A percentile compares a stretch with the other conserved stretches of the same genome.
These are phyloP conservation scores for Melanotaenia boesemani DNA, from an alignment of 2,797 vertebrate species.

Conservation along the genomic window DNA sequence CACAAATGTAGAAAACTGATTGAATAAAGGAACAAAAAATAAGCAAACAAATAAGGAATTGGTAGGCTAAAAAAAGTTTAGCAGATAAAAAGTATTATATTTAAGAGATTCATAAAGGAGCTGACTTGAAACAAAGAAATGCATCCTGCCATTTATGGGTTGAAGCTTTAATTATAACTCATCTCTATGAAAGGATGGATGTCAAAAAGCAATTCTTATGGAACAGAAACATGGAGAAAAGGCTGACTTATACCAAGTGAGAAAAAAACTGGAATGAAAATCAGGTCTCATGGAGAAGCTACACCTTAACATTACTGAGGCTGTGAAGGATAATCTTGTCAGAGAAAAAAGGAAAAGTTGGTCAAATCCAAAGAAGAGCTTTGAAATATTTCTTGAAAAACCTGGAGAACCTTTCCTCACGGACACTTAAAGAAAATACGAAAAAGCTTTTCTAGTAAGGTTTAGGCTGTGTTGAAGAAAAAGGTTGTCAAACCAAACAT, in stretches of 20 bases:
- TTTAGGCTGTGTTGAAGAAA: not conserved
- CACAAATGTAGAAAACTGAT: no score
- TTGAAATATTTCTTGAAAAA: not conserved
- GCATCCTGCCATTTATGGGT: no score
- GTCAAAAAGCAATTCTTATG: not conserved
- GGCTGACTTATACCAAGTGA: not conserved
- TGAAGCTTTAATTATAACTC: no score
- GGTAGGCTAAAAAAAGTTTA: no score
- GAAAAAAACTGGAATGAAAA: not conserved
- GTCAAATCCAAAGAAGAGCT: not conserved
- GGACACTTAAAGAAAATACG: not conserved
- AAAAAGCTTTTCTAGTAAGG: not conserved
- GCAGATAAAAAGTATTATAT: no score
- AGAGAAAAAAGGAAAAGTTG: not conserved
- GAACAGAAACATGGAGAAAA: not conserved
- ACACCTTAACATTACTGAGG: not conserved
- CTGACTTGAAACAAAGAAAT: no score
- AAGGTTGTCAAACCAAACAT: not conserved
- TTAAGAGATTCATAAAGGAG: no score
- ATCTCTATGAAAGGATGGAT: not conserved
- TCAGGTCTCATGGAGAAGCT: not conserved
- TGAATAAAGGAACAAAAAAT: no score
- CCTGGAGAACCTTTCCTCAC: not conserved
- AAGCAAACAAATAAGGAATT: no score
- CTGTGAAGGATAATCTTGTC: not conserved